A percentile compares a stretch with the other conserved stretches of the same genome.
Evolutionary conservation across 2,797 vertebrate species (phyloP).

Genomic region (Sebastes goodei): DNA sequence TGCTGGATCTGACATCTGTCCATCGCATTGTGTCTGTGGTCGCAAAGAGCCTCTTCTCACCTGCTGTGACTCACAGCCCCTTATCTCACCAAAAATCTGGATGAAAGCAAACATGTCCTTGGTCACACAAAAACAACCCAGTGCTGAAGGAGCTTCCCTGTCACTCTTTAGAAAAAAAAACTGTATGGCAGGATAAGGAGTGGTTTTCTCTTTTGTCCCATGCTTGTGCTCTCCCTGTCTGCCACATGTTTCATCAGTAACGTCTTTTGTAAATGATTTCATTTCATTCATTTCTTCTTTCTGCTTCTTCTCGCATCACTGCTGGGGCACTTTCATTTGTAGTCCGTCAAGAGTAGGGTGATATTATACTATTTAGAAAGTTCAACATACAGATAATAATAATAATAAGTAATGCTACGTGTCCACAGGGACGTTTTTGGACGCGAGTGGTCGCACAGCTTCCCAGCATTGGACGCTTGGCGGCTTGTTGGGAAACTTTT

Average conservation of each 20-base stretch:
- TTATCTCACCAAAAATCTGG: not conserved
- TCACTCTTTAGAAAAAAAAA: not conserved
- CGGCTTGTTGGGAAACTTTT: not conserved
- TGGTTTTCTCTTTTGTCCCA: not conserved
- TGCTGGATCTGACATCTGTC: not conserved
- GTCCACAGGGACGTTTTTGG: not conserved
- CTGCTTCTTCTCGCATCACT: not conserved
- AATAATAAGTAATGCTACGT: not conserved
- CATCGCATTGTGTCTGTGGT: constrained; percentile 9
- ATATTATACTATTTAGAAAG: not conserved
- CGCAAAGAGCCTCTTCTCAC: not conserved
- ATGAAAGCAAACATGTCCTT: constrained; percentile 5
- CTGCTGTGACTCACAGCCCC: constrained; percentile 2
- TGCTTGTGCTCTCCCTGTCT: not conserved
- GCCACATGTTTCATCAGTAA: too few species aligned
- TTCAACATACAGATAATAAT: not conserved
- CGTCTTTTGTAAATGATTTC: not conserved
- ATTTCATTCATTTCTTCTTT: not conserved
- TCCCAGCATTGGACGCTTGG: not conserved
- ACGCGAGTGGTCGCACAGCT: not conserved
- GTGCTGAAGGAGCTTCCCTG: not conserved
- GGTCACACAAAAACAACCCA: not conserved
- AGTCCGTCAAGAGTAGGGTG: not conserved
- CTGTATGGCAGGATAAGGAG: not conserved
- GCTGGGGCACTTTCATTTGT: not conserved